A percentile compares a stretch with the other conserved stretches of the same genome.
Evolutionary conservation across 2,888 invertebrate genomes (phyloP).

Genomic region (Malacosoma neustria): DNA sequence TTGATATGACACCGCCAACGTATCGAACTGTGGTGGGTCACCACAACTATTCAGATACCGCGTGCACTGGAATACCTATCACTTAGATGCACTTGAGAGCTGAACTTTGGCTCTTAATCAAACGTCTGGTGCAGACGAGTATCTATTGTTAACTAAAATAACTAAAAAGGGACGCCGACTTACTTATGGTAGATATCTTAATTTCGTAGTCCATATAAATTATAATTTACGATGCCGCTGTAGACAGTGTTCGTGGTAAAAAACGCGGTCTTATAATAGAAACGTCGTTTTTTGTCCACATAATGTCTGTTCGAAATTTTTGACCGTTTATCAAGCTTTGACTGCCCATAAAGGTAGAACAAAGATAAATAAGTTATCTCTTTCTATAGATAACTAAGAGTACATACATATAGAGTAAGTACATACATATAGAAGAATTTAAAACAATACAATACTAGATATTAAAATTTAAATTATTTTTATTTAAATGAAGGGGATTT

Average conservation of each 20-base stretch:
- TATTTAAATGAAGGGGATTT: background rate
- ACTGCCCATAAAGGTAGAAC: slow-evolving; percentile 29
- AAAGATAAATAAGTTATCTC: slow-evolving; percentile 36
- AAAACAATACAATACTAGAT: too few species aligned
- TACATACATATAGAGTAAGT: too few species aligned
- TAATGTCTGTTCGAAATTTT: slow-evolving; percentile 48
- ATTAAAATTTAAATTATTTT: background rate
- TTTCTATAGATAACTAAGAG: slow-evolving; percentile 25
- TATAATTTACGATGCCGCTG: slow-evolving; percentile 68
- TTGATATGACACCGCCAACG: slow-evolving; percentile 38
- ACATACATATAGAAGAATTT: too few species aligned
- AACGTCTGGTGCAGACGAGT: slow-evolving; percentile 47
- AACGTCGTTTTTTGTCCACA: slow-evolving; percentile 62
- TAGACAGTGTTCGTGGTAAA: slow-evolving; percentile 43
- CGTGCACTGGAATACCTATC: slow-evolving; percentile 30
- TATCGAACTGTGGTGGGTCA: slow-evolving; percentile 58
- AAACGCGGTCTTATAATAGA: slow-evolving; percentile 62
- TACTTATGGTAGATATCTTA: slow-evolving; percentile 62
- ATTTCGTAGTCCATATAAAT: slow-evolving; percentile 64
- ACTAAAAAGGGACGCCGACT: slow-evolving; percentile 55
- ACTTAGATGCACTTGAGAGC: slow-evolving; percentile 19
- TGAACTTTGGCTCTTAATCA: slow-evolving; percentile 6
- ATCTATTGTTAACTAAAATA: slow-evolving; percentile 43
- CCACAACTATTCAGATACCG: slow-evolving; percentile 33
- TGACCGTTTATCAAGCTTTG: slow-evolving; percentile 36